These are phyloP conservation scores for Campylomormyrus numenius DNA, from an alignment of 2,113 vertebrate species.

Conservation along the genomic window DNA sequence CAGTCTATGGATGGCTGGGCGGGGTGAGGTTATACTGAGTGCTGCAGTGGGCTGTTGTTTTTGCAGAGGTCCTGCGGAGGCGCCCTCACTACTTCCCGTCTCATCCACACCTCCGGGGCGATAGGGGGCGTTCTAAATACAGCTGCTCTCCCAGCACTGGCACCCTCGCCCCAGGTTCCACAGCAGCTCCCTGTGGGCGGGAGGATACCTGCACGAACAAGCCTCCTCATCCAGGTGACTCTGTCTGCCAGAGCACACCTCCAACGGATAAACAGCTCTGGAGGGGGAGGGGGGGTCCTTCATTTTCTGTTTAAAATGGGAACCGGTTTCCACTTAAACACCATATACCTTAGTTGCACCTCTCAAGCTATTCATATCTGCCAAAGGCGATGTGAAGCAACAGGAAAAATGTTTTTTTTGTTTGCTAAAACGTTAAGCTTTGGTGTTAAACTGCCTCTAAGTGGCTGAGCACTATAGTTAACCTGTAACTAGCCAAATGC, in stretches of 20 bases:
- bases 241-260: conserved; percentile 2
- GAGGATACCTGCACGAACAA: conserved; percentile 28
- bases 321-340: neutral
- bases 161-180: conserved; percentile 1
- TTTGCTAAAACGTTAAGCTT: neutral
- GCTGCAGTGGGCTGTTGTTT: neutral
- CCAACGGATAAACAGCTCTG: neutral
- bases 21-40: neutral
- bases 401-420: neutral
- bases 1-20: neutral
- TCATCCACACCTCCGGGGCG: neutral
- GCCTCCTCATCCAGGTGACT: conserved; percentile 21
- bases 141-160: neutral
- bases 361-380: neutral
- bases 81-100: neutral
- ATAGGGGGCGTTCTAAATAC: neutral
- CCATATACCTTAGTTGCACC: neutral
- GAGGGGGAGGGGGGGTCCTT: neutral
- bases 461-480: neutral
- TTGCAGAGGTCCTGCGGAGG: conserved; percentile 7
- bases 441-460: neutral
- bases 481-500: neutral
- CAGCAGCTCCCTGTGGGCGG: neutral
- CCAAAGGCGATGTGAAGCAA: neutral
- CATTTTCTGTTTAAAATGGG: neutral